These are phyloP conservation scores for Phania funesta DNA, from an alignment of 2,888 invertebrate genomes.

Conservation along the genomic window DNA sequence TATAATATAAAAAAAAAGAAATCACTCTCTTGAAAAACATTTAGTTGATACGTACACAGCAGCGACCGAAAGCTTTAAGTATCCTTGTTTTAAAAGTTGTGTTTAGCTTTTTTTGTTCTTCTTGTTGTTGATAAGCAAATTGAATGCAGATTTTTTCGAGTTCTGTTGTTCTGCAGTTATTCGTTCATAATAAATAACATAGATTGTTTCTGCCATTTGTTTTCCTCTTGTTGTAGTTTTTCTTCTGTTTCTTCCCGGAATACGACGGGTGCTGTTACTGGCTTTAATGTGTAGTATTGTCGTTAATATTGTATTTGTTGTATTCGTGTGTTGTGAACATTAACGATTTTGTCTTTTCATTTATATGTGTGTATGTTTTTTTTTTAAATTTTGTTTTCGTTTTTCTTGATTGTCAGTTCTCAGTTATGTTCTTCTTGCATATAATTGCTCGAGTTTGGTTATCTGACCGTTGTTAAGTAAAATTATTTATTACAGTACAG, in stretches of 20 bases:
- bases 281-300: neutral
- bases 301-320: slow-evolving; percentile 38
- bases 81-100: slow-evolving; percentile 20
- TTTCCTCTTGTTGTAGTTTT: neutral
- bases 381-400: slow-evolving; percentile 5
- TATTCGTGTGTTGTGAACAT: slow-evolving; percentile 68
- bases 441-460: neutral
- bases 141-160: slow-evolving; percentile 74
- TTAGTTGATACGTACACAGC: neutral
- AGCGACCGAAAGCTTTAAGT: slow-evolving; percentile 1
- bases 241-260: neutral
- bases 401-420: slow-evolving; percentile 50
- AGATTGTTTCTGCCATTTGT: slow-evolving; percentile 54
- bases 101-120: slow-evolving; percentile 18
- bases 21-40: neutral
- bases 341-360: slow-evolving; percentile 69
- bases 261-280: slow-evolving; percentile 13
- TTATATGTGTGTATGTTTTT: slow-evolving; percentile 58
- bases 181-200: slow-evolving; percentile 59
- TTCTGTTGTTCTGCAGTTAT: slow-evolving; percentile 31
- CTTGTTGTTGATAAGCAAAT: slow-evolving; percentile 77
- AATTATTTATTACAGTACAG: slow-evolving; percentile 17
- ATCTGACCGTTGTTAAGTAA: slow-evolving; percentile 10
- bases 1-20: slow-evolving; percentile 6
- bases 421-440: slow-evolving; percentile 21